Evolutionary conservation across 1,140 invertebrate genomes (phyloP), one percentile per base, ranked within the genome.

Genomic region (Cydia fagiglandana): DNA sequence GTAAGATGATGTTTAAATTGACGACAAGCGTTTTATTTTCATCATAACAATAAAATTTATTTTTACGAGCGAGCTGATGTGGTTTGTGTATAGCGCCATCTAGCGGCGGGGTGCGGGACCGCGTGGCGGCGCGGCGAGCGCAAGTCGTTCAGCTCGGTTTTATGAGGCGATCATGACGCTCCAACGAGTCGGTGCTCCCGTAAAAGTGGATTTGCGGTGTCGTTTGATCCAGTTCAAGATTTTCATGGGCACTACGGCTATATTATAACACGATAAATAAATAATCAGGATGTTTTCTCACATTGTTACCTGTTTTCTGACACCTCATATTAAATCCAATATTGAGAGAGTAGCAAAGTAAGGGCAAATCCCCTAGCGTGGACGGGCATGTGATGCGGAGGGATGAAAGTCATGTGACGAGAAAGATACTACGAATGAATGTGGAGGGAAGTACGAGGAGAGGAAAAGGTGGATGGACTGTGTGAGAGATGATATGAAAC

Each of bases 1-100:
- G 84, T 92, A 87, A 92, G 91, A 91, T 91, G 84, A 90, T 90
- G 89, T 93, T 93, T 91, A 93, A 93, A 93, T 93, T 90, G 91
- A 91, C 87, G 91, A 91, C 89, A 92, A 91, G 88, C 89, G 88
- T 93, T 92, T 93, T 93, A 93, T 93, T 92, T 91, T 93, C 90
- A 87, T 88, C 90, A 93, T 93, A 93, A 93, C 89, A 91, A 93
- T 93, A 93, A 93, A 92, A 92, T 93, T 93, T 91, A 91, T 91
- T 93, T 93, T 93, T 93, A 93, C 84, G 89, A 91, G 85, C 83
- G 66, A 76, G 34, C 30, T 82, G 81, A 77, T 81, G 79, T 61
- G 79, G 83, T 79, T 80, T 78, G 28, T 70, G 79, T 79, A 81
- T 75, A 88, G 81, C 83, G 90, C 86, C 90, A 93, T 86, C 91